Percentiles rank a stretch among this genome's conserved stretches.
Conservation (phyloP, 2,113 vertebrate species). For the Cyanoderma ruficeps region DNA sequence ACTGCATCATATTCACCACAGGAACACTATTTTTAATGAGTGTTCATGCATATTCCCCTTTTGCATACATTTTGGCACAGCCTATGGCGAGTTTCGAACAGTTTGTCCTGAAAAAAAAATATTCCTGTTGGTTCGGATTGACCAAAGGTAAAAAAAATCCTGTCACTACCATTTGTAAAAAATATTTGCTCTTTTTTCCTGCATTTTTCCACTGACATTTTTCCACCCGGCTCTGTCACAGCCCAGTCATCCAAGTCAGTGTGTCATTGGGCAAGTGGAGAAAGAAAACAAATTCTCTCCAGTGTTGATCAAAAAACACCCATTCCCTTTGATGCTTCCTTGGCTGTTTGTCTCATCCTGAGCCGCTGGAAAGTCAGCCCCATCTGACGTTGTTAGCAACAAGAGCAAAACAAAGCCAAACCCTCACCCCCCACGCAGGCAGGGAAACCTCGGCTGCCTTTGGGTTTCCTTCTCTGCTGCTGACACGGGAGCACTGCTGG, state of each 20-base stretch:
- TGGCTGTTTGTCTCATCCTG: conserved; percentile 60
- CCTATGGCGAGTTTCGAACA: neutral
- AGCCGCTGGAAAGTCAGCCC: conserved; percentile 45
- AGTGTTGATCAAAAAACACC: conserved; percentile 50
- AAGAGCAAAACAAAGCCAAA: conserved; percentile 60
- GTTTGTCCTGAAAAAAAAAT: conserved; percentile 46
- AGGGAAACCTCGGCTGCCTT: conserved; percentile 21
- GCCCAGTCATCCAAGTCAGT: conserved; percentile 56
- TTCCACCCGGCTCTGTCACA: conserved; percentile 54
- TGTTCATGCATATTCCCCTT: neutral
- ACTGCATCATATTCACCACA: conserved; percentile 8
- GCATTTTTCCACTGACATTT: conserved; percentile 68
- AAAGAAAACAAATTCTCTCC: conserved; percentile 66
- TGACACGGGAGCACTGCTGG: neutral
- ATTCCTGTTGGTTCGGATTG: conserved; percentile 57
- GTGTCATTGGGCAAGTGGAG: conserved; percentile 59
- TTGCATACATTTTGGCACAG: conserved; percentile 53
- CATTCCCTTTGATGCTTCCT: conserved; percentile 62
- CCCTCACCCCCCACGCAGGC: neutral
- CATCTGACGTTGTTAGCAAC: conserved; percentile 60
- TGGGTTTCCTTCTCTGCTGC: neutral
- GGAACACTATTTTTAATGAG: conserved; percentile 8
- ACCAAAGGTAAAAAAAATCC: conserved; percentile 63
- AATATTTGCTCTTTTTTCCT: conserved; percentile 65
- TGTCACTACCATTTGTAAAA: conserved; percentile 57